Conservation (phyloP, 2,797 vertebrate species). For the Gallirallus australis region DNA sequence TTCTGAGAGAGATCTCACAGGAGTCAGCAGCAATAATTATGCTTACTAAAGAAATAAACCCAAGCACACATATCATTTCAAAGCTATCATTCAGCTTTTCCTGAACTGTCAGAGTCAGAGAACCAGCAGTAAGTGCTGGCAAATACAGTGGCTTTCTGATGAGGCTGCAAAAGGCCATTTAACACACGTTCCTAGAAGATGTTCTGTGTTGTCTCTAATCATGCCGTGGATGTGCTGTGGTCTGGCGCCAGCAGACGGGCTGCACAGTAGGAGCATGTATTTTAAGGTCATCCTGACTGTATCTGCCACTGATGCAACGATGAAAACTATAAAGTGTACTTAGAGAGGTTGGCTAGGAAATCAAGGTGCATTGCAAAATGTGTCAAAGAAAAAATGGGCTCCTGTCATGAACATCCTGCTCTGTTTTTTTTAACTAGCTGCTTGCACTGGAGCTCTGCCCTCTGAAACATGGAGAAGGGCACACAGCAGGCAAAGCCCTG, state of each 20-base stretch:
- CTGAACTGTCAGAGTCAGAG: background rate
- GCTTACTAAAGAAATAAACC: background rate
- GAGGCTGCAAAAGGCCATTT: background rate
- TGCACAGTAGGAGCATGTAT: background rate
- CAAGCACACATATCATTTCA: background rate
- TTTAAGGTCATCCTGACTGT: background rate
- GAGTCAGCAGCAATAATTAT: background rate
- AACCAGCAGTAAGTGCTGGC: background rate
- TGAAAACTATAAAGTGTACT: background rate
- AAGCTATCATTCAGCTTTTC: background rate
- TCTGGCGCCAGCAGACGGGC: background rate
- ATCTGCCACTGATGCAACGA: background rate
- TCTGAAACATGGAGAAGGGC: background rate
- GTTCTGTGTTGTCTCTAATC: background rate
- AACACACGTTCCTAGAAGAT: background rate
- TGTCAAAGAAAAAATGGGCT: background rate
- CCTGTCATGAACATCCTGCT: background rate
- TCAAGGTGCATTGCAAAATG: background rate
- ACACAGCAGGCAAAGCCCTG: background rate
- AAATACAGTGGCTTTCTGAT: background rate
- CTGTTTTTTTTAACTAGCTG: background rate
- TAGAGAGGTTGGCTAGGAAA: background rate
- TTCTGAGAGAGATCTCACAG: background rate
- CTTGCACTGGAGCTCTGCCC: background rate
- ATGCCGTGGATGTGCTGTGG: accelerated